Conservation (phyloP, 37 sponge, comb jelly and placozoan genomes). For the Hormiphora californensis region DNA sequence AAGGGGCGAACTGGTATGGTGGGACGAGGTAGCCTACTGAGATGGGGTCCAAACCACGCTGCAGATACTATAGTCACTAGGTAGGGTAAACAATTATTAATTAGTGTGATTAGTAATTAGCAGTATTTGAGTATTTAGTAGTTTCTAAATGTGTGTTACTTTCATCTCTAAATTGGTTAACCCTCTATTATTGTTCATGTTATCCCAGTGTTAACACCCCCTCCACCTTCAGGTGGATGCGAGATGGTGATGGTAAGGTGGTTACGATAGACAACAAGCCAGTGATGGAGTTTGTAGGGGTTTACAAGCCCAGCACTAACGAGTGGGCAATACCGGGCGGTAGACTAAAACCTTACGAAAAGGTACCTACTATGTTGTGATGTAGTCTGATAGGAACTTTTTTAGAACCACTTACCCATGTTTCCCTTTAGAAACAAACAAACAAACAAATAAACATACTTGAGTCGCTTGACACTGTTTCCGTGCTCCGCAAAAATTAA, state of each 20-base stretch:
- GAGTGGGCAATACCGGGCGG: conserved; percentile 99
- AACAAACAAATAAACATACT: too few relatives aligned
- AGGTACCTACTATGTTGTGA: too few relatives aligned
- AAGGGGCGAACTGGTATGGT: conserved; percentile 87
- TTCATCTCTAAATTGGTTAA: background rate
- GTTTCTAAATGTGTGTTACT: background rate
- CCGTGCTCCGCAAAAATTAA: too few relatives aligned
- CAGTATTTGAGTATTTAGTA: background rate
- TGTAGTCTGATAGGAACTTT: too few relatives aligned
- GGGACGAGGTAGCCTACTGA: conserved; percentile 79
- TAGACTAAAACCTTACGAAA: too few relatives aligned
- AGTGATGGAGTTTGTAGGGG: conserved; percentile 90
- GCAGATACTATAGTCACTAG: conserved; percentile 97
- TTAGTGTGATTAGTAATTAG: too few relatives aligned
- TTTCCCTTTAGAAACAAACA: too few relatives aligned
- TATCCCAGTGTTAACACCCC: background rate
- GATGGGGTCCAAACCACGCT: conserved; percentile 99
- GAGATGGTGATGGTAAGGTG: conserved; percentile 61
- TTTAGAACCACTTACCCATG: too few relatives aligned
- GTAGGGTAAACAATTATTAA: background rate
- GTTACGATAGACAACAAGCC: conserved; percentile 66
- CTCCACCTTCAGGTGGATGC: conserved; percentile 64
- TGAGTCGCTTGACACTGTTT: too few relatives aligned
- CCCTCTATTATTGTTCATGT: background rate
- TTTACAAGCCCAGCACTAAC: conserved; percentile 73